Evolutionary conservation across 2,113 vertebrate species (phyloP).

Genomic region (Tragulus kanchil): DNA sequence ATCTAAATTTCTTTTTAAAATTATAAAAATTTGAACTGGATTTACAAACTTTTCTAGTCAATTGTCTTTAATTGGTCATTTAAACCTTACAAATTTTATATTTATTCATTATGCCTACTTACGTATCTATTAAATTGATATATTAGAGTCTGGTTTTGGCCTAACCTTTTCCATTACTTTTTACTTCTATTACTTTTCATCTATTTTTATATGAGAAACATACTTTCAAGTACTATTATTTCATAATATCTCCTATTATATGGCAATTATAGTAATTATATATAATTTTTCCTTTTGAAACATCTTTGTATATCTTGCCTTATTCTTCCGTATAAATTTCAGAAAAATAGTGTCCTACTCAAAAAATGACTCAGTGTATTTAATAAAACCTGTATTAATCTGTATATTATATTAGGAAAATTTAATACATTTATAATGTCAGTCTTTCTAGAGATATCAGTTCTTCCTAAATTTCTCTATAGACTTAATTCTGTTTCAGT

Average conservation of each 20-base stretch:
- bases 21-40: not conserved
- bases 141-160: not conserved
- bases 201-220: conserved; percentile 4
- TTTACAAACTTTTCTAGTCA: not conserved
- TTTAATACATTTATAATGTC: not conserved
- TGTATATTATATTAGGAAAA: not conserved
- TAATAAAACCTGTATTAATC: not conserved
- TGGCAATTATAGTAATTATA: not conserved
- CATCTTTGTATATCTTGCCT: not conserved
- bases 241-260: not conserved
- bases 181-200: not conserved
- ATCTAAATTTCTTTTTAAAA: not conserved
- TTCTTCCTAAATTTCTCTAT: not conserved
- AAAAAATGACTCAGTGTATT: not conserved
- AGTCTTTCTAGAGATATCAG: not conserved
- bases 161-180: not conserved
- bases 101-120: not conserved
- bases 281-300: not conserved
- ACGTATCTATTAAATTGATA: not conserved
- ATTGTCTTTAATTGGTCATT: not conserved
- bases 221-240: not conserved
- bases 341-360: not conserved
- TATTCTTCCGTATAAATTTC: not conserved
- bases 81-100: not conserved
- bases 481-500: not conserved